Evolutionary conservation across 2,797 vertebrate genomes (phyloP).

Genomic region (Epinephelus coioides): DNA sequence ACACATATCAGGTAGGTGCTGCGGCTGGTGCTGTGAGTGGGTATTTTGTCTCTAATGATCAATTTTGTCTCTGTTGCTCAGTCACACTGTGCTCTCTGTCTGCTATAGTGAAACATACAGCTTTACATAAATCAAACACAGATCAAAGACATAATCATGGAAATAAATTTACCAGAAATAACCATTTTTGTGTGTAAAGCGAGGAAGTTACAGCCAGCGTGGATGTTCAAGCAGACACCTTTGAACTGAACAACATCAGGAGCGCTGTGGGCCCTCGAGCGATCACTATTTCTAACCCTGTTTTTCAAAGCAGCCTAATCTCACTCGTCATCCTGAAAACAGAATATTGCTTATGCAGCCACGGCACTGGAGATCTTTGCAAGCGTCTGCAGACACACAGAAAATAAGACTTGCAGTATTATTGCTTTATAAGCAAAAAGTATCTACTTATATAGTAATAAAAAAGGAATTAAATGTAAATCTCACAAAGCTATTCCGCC

Average conservation of each 20-base stretch:
- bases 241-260: constrained; percentile 44
- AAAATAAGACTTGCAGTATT: constrained; percentile 55
- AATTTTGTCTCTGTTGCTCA: constrained; percentile 39
- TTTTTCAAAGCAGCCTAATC: constrained; percentile 56
- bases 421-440: constrained; percentile 59
- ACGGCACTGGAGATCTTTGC: constrained; percentile 15
- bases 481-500: constrained; percentile 46
- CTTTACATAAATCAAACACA: constrained; percentile 11
- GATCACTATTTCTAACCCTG: constrained; percentile 45
- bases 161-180: constrained; percentile 19
- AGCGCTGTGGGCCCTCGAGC: constrained; percentile 10
- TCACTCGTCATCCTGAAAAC: constrained; percentile 48
- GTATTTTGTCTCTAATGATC: constrained; percentile 31
- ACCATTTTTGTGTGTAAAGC: constrained; percentile 2
- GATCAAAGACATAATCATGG: background rate
- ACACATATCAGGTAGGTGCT: constrained; percentile 88
- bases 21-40: background rate
- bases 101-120: constrained; percentile 15
- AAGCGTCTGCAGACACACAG: constrained; percentile 32
- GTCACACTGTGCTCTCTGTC: background rate
- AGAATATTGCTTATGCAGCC: constrained; percentile 58
- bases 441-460: constrained; percentile 62
- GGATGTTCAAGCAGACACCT: constrained; percentile 46
- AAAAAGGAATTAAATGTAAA: constrained; percentile 68
- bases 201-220: constrained; percentile 3